A percentile compares a stretch with the other conserved stretches of the same genome.
Evolutionary conservation across 1,140 invertebrate species (phyloP).

Genomic region (Chlorops oryzae): DNA sequence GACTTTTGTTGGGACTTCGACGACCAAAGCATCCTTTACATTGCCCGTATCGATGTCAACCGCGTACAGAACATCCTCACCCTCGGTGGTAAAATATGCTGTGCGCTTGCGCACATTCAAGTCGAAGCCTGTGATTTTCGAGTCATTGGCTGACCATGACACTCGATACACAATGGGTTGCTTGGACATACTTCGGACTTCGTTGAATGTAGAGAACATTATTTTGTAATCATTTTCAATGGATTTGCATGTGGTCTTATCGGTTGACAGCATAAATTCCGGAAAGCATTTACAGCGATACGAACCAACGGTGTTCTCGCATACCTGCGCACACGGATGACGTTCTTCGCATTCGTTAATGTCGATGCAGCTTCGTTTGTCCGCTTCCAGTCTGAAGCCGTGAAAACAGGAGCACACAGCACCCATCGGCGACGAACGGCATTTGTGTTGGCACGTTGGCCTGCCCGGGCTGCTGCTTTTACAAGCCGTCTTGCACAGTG

Average conservation of each 20-base stretch:
- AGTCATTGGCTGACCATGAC: conserved; percentile 45
- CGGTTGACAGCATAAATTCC: conserved; percentile 55
- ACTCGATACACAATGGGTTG: conserved; percentile 41
- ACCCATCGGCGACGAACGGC: conserved; percentile 43
- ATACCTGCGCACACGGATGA: conserved; percentile 71
- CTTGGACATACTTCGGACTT: conserved; percentile 51
- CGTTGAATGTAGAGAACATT: conserved; percentile 50
- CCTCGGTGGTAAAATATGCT: conserved; percentile 47
- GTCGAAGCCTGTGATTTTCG: conserved; percentile 51
- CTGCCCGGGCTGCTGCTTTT: neutral
- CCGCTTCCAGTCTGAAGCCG: conserved; percentile 60
- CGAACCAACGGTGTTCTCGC: conserved; percentile 64
- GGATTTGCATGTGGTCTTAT: conserved; percentile 68
- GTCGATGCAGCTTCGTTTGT: conserved; percentile 55
- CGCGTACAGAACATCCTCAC: conserved; percentile 37
- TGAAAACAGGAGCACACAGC: conserved; percentile 66
- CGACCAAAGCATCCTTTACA: conserved; percentile 48
- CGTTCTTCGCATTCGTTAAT: conserved; percentile 62
- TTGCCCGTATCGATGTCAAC: conserved; percentile 25
- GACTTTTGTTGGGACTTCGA: conserved; percentile 61
- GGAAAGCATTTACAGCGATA: conserved; percentile 68
- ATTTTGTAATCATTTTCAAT: conserved; percentile 49
- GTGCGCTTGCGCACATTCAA: conserved; percentile 39
- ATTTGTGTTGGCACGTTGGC: conserved; percentile 50
- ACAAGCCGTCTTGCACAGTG: conserved; percentile 31